Evolutionary conservation across 2,797 vertebrate species (phyloP).

Genomic region (Ispidina lecontei): DNA sequence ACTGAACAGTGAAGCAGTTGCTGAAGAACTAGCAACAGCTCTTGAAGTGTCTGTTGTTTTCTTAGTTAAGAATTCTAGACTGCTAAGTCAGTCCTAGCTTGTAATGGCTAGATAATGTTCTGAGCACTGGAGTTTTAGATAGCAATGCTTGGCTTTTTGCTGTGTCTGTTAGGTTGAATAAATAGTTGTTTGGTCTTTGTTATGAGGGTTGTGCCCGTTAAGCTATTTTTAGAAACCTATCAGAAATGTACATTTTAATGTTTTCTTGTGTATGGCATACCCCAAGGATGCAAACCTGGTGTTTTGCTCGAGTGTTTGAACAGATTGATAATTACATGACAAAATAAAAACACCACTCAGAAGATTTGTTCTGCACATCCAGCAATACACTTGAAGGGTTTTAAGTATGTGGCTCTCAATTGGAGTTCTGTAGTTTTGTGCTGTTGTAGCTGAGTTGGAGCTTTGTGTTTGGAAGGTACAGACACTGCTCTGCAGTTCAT

Average conservation of each 20-base stretch:
- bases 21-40: not conserved
- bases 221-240: not conserved
- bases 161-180: not conserved
- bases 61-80: not conserved
- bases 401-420: not conserved
- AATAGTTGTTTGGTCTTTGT: not conserved
- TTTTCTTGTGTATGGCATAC: not conserved
- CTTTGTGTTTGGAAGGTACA: not conserved
- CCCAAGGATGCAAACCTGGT: not conserved
- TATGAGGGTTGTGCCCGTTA: not conserved
- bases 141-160: not conserved
- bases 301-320: not conserved
- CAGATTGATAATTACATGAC: not conserved
- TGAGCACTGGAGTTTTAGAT: not conserved
- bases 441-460: not conserved
- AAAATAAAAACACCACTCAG: not conserved
- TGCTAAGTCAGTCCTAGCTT: not conserved
- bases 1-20: not conserved
- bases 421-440: not conserved
- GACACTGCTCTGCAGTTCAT: not conserved
- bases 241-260: not conserved
- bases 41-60: not conserved
- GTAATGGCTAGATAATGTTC: not conserved
- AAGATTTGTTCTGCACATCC: not conserved
- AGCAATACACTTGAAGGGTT: not conserved